Evolutionary conservation across 1,140 invertebrate genomes (phyloP).

Genomic region (Lethrus apterus): DNA sequence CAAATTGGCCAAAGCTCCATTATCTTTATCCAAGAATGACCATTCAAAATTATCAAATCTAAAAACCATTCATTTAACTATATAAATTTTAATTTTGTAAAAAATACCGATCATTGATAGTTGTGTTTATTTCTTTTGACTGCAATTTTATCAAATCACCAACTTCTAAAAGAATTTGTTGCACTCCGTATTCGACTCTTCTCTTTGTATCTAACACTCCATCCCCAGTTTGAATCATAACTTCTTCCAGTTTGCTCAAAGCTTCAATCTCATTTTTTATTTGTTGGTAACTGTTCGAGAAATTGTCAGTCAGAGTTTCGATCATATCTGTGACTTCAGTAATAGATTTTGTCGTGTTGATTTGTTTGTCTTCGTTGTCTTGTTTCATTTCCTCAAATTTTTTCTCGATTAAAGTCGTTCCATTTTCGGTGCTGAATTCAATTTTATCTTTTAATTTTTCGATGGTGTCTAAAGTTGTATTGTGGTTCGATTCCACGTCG

Average conservation of each 20-base stretch:
- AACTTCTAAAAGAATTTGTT: conserved; percentile 77
- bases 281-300: conserved; percentile 50
- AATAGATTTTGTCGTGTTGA: conserved; percentile 42
- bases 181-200: conserved; percentile 74
- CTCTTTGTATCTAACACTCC: conserved; percentile 77
- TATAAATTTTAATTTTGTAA: no score
- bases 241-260: conserved; percentile 67
- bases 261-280: conserved; percentile 48
- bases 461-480: conserved; percentile 22
- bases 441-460: conserved; percentile 22
- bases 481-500: conserved; percentile 22
- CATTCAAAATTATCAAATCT: conserved; percentile 64
- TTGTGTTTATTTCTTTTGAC: conserved; percentile 57
- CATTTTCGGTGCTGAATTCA: conserved; percentile 12
- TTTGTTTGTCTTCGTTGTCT: conserved; percentile 40
- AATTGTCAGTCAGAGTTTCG: conserved; percentile 47
- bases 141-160: conserved; percentile 61
- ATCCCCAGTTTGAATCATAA: conserved; percentile 77
- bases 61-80: conserved; percentile 13
- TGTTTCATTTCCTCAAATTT: conserved; percentile 26
- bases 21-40: conserved; percentile 66
- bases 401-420: conserved; percentile 1
- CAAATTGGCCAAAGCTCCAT: conserved; percentile 63
- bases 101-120: conserved; percentile 52
- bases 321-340: conserved; percentile 47